Percentiles rank a stretch among this genome's conserved stretches.
Evolutionary conservation across 2,797 vertebrate species (phyloP).

Genomic region (Poecilia picta): DNA sequence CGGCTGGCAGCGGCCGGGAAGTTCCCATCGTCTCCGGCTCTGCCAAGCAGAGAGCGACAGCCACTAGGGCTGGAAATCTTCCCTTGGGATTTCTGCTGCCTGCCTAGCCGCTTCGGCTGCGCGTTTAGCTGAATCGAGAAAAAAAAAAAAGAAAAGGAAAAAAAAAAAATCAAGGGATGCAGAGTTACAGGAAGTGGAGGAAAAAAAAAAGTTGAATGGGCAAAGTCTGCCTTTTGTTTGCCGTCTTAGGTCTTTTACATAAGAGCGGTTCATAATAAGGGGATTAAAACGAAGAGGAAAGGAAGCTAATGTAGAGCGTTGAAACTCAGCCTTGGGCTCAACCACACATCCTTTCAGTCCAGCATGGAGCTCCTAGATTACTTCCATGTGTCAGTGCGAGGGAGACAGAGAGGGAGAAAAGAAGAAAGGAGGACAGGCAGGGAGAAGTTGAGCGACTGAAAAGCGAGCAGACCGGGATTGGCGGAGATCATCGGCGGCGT

Average conservation of each 20-base stretch:
- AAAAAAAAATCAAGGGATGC: slow-evolving; percentile 49
- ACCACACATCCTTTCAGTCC: slow-evolving; percentile 79
- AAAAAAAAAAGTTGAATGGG: slow-evolving; percentile 60
- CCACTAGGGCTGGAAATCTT: slow-evolving; percentile 57
- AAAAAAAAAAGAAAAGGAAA: slow-evolving; percentile 50
- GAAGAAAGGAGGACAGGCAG: slow-evolving; percentile 68
- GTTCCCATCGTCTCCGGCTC: slow-evolving; percentile 68
- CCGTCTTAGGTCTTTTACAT: slow-evolving; percentile 73
- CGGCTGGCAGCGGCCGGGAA: slow-evolving; percentile 73
- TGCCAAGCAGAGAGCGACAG: slow-evolving; percentile 68
- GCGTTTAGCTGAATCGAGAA: slow-evolving; percentile 46
- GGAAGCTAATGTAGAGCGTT: slow-evolving; percentile 76
- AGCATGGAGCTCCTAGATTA: slow-evolving; percentile 77
- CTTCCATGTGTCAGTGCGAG: slow-evolving; percentile 79
- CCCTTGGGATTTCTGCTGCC: slow-evolving; percentile 41
- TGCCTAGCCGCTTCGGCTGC: slow-evolving; percentile 31
- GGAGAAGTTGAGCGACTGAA: slow-evolving; percentile 72
- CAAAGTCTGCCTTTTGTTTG: slow-evolving; percentile 77
- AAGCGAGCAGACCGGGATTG: slow-evolving; percentile 65
- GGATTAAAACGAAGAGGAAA: slow-evolving; percentile 77
- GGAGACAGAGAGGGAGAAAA: slow-evolving; percentile 61
- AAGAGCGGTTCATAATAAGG: slow-evolving; percentile 73
- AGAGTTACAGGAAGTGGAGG: slow-evolving; percentile 68
- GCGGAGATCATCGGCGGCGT: slow-evolving; percentile 74
- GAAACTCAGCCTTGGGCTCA: slow-evolving; percentile 74